A percentile compares a stretch with the other conserved stretches of the same genome.
Conservation (phyloP, 2,113 vertebrate species). For the Equus przewalskii region DNA sequence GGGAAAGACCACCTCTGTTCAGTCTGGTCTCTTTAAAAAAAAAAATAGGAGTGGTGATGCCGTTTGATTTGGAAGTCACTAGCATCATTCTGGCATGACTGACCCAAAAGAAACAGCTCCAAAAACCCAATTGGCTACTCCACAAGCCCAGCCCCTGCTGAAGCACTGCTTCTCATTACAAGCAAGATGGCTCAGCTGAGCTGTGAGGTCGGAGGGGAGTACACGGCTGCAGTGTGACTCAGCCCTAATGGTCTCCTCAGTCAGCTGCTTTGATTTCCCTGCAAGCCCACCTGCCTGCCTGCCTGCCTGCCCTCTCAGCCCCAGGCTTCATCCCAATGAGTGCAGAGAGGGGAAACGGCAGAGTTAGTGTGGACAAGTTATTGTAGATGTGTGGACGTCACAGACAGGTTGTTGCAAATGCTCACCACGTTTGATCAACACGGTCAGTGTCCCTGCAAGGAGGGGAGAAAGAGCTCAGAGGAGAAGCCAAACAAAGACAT, state of each 20-base stretch:
- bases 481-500: conserved; percentile 80
- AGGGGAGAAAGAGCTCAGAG: conserved; percentile 94
- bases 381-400: conserved; percentile 82
- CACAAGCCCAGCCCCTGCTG: background rate
- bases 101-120: conserved; percentile 13
- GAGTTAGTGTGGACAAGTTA: conserved; percentile 88
- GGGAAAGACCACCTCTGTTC: conserved; percentile 7
- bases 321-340: conserved; percentile 63
- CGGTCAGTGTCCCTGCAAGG: conserved; percentile 96
- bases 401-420: conserved; percentile 89
- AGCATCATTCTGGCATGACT: background rate
- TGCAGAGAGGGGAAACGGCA: conserved; percentile 59
- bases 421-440: conserved; percentile 98
- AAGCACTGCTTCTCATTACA: background rate
- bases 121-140: background rate
- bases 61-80: background rate
- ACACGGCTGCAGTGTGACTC: background rate
- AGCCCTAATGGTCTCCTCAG: background rate
- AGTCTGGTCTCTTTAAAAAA: background rate
- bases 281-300: conserved; percentile 28
- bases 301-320: conserved; percentile 19
- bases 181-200: background rate
- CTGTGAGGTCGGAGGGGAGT: background rate
- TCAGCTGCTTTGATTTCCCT: background rate
- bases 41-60: background rate